phyloP scores from a whole-genome alignment of 1,140 invertebrate species.

The Caenorhabditis inopinata region DNA sequence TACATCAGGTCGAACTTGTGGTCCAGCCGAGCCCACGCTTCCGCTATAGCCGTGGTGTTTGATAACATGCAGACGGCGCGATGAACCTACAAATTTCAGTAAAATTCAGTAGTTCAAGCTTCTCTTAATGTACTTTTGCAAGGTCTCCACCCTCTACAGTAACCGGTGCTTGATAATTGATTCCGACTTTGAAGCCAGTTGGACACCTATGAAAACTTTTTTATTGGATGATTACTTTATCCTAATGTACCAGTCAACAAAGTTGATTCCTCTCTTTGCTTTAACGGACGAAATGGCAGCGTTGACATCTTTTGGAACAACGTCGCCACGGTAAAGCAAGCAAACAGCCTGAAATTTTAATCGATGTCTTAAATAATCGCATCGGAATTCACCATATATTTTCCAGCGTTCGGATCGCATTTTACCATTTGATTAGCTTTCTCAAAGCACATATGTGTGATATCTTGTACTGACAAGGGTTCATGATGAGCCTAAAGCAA shows the following conservation, averaged over 20 bases:
- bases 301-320: slow-evolving; percentile 79
- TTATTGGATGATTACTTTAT: neutral
- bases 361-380: neutral
- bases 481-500: slow-evolving; percentile 11
- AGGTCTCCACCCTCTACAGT: slow-evolving; percentile 59
- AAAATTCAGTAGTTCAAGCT: neutral
- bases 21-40: slow-evolving; percentile 76
- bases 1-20: slow-evolving; percentile 75
- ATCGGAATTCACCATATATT: slow-evolving; percentile 3
- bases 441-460: slow-evolving; percentile 25
- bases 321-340: slow-evolving; percentile 78
- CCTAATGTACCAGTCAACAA: slow-evolving; percentile 77
- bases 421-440: slow-evolving; percentile 28
- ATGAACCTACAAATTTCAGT: slow-evolving; percentile 46
- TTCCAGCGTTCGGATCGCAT: slow-evolving; percentile 24
- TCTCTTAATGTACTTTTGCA: neutral
- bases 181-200: slow-evolving; percentile 65
- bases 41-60: slow-evolving; percentile 76
- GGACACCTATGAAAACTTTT: slow-evolving; percentile 69
- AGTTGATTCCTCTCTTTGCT: slow-evolving; percentile 79
- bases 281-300: slow-evolving; percentile 80
- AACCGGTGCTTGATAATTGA: slow-evolving; percentile 66
- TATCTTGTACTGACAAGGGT: slow-evolving; percentile 10
- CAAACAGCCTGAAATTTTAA: slow-evolving; percentile 69
- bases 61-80: slow-evolving; percentile 75